Conservation (phyloP, 2,888 invertebrate genomes). For the Polydrusus cervinus region DNA sequence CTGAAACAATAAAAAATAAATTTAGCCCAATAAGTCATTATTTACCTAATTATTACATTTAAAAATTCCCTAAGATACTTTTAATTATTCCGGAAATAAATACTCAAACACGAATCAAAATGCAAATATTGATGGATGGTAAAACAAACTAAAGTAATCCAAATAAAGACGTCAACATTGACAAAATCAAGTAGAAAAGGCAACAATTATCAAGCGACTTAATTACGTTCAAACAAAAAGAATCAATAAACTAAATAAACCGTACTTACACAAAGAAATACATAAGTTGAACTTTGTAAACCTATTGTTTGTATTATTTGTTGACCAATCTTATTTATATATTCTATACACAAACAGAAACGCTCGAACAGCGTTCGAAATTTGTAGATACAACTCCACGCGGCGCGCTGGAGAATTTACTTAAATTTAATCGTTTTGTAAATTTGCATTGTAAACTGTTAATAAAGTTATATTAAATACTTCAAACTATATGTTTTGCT, state of each 20-base stretch:
- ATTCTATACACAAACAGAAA: slow-evolving; percentile 52
- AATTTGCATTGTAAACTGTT: slow-evolving; percentile 65
- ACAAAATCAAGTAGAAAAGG: slow-evolving; percentile 53
- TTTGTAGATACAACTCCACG: slow-evolving; percentile 33
- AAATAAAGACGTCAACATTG: slow-evolving; percentile 51
- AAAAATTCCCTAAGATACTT: slow-evolving; percentile 26
- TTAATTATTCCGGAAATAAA: slow-evolving; percentile 37
- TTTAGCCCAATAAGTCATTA: background rate
- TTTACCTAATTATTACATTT: slow-evolving; percentile 7
- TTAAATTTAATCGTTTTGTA: slow-evolving; percentile 65
- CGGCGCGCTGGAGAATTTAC: slow-evolving; percentile 57
- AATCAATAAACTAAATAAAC: slow-evolving; percentile 63
- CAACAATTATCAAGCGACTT: slow-evolving; percentile 59
- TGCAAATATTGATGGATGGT: slow-evolving; percentile 39
- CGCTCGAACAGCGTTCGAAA: slow-evolving; percentile 36
- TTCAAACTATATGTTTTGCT: slow-evolving; percentile 60
- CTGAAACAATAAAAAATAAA: no score
- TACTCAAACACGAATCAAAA: slow-evolving; percentile 41
- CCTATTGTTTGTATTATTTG: slow-evolving; percentile 63
- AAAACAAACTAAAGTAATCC: slow-evolving; percentile 48
- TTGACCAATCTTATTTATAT: slow-evolving; percentile 65
- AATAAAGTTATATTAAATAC: slow-evolving; percentile 61
- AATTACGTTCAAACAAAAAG: slow-evolving; percentile 62
- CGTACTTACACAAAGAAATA: slow-evolving; percentile 59
- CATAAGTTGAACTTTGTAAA: slow-evolving; percentile 61